A percentile compares a stretch with the other conserved stretches of the same genome.
Evolutionary conservation across 2,888 invertebrate genomes (phyloP).

Genomic region (Criorhina ranunculi): DNA sequence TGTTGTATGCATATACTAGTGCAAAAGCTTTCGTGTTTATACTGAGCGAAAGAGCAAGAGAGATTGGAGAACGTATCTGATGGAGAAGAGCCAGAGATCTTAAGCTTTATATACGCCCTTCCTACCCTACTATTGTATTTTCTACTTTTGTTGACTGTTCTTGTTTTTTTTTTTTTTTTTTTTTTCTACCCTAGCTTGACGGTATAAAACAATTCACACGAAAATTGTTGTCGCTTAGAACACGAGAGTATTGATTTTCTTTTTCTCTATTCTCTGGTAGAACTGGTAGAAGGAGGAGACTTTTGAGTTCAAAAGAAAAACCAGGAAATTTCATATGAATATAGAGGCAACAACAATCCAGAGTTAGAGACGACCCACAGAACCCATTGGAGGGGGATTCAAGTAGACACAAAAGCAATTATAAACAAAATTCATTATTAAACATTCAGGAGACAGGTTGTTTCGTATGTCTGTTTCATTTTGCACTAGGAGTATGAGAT

Average conservation of each 20-base stretch:
- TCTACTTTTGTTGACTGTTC: conserved; percentile 35
- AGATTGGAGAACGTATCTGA: neutral
- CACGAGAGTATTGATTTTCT: conserved; percentile 32
- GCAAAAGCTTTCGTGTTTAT: conserved; percentile 12
- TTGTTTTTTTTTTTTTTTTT: conserved; percentile 9
- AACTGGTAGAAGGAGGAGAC: conserved; percentile 14
- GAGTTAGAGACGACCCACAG: too few relatives aligned
- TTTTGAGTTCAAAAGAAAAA: neutral
- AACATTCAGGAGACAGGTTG: conserved; percentile 19
- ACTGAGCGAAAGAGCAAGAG: neutral
- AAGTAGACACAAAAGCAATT: conserved; percentile 5
- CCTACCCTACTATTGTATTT: conserved; percentile 29
- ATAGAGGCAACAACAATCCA: conserved; percentile 22
- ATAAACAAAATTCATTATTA: conserved; percentile 34
- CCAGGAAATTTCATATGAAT: conserved; percentile 6
- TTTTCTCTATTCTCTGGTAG: neutral
- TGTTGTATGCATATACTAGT: conserved; percentile 4
- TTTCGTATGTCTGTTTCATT: neutral
- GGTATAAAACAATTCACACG: conserved; percentile 34
- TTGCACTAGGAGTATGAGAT: too few relatives aligned
- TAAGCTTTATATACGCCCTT: conserved; percentile 25
- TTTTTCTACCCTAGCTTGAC: neutral
- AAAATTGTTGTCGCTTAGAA: conserved; percentile 23
- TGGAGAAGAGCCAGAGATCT: neutral
- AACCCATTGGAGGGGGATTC: too few relatives aligned